These are phyloP conservation scores for Sturnira hondurensis DNA, from an alignment of 2,113 vertebrate species.

Conservation along the genomic window DNA sequence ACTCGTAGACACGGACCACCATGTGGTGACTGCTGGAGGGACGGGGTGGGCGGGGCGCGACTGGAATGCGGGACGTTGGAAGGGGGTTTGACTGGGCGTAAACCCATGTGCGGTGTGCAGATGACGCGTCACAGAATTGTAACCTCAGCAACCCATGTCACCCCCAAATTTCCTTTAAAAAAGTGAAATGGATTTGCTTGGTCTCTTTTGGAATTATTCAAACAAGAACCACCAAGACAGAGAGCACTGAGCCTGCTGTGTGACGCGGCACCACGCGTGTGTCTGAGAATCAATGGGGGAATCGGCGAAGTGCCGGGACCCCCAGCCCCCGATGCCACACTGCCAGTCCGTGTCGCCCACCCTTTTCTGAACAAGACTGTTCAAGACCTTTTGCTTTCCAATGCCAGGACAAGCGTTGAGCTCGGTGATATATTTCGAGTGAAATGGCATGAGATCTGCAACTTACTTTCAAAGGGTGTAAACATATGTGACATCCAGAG, in stretches of 20 bases:
- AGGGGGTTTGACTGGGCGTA: background rate
- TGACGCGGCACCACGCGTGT: background rate
- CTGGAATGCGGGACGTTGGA: too few species aligned
- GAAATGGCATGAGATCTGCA: background rate
- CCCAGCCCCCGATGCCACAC: background rate
- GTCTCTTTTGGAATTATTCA: background rate
- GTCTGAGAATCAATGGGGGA: conserved; percentile 5
- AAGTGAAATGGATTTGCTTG: background rate
- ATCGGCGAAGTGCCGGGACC: background rate
- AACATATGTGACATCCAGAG: background rate
- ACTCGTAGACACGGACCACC: too few species aligned
- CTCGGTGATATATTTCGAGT: background rate
- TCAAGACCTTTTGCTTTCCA: background rate
- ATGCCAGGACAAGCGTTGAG: background rate
- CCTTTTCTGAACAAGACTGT: background rate
- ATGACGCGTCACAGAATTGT: too few species aligned
- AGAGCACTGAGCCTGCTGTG: background rate
- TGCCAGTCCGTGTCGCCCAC: background rate
- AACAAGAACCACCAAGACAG: background rate
- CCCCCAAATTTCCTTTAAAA: too few species aligned
- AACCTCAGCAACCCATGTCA: too few species aligned
- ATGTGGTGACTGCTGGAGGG: too few species aligned
- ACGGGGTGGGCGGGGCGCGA: too few species aligned
- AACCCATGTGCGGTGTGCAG: too few species aligned
- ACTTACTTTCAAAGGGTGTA: background rate